Evolutionary conservation across 2,797 vertebrate genomes (phyloP).

Genomic region (Eutrigla gurnardus): DNA sequence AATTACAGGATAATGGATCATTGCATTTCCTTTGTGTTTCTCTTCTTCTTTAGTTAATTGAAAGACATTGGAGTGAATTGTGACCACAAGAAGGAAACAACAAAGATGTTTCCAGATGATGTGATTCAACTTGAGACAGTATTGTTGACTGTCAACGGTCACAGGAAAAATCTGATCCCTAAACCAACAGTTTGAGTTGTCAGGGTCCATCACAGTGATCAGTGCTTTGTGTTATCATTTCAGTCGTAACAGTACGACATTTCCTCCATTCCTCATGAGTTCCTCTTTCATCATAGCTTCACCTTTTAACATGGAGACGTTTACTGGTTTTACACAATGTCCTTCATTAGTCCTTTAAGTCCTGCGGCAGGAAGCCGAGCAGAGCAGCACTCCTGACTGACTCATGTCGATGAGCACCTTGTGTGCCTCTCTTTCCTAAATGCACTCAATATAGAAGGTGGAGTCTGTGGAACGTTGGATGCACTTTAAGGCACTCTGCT

Average conservation of each 20-base stretch:
- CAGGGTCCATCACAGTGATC: background rate
- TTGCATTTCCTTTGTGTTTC: background rate
- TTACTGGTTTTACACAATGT: background rate
- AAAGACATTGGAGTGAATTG: background rate
- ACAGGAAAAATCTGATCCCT: background rate
- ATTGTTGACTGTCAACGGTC: background rate
- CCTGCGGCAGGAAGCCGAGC: background rate
- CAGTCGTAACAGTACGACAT: background rate
- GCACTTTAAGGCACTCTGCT: constrained; percentile 74
- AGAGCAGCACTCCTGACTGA: too few relatives aligned
- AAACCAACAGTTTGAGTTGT: background rate
- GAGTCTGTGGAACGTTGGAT: constrained; percentile 56
- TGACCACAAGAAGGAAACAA: background rate
- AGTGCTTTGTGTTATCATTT: background rate
- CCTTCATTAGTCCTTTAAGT: constrained; percentile 22
- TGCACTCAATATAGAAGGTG: constrained; percentile 11
- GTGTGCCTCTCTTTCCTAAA: constrained; percentile 17
- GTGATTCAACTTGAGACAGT: background rate
- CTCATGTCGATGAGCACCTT: constrained; percentile 43
- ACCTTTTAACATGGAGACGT: background rate
- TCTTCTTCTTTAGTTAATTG: background rate
- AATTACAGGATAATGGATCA: background rate
- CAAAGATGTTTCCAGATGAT: background rate
- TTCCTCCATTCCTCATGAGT: background rate
- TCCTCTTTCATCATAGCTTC: background rate